Percentiles rank a stretch among this genome's conserved stretches.
Conservation (phyloP, 2,888 invertebrate genomes). For the Harpalus rufipes region DNA sequence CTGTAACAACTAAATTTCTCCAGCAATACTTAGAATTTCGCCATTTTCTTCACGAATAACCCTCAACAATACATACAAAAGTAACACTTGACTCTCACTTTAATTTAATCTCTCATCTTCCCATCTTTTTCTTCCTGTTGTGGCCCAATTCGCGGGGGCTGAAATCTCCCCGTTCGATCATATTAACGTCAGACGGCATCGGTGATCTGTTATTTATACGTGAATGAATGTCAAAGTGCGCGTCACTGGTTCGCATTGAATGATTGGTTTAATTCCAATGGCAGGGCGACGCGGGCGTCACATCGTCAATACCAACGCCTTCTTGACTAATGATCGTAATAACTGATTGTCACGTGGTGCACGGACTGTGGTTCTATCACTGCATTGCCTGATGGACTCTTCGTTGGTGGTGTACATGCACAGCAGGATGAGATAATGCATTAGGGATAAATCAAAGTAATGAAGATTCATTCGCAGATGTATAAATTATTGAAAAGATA, state of each 20-base stretch:
- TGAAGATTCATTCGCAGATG: too few relatives aligned
- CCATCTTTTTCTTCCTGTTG: background rate
- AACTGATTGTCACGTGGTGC: conserved; percentile 42
- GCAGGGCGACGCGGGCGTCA: background rate
- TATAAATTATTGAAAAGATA: too few relatives aligned
- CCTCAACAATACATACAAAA: too few relatives aligned
- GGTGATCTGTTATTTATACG: conserved; percentile 65
- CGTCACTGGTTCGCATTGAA: conserved; percentile 43
- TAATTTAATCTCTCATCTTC: too few relatives aligned
- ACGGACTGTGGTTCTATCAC: background rate
- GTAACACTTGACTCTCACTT: too few relatives aligned
- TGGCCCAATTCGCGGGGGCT: background rate
- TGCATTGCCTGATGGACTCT: background rate
- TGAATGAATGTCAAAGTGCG: conserved; percentile 61
- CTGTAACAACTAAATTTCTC: too few relatives aligned
- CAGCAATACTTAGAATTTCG: too few relatives aligned
- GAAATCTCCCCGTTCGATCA: conserved; percentile 49
- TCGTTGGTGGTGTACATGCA: too few relatives aligned
- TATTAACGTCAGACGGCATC: conserved; percentile 62
- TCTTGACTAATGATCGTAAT: conserved; percentile 54
- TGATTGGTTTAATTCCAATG: conserved; percentile 62
- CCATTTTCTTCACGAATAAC: too few relatives aligned
- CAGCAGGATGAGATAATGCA: background rate
- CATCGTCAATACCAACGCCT: background rate
- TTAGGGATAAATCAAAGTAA: background rate